phyloP scores from a whole-genome alignment of 2,113 vertebrate species.

The Falco punctatus region DNA sequence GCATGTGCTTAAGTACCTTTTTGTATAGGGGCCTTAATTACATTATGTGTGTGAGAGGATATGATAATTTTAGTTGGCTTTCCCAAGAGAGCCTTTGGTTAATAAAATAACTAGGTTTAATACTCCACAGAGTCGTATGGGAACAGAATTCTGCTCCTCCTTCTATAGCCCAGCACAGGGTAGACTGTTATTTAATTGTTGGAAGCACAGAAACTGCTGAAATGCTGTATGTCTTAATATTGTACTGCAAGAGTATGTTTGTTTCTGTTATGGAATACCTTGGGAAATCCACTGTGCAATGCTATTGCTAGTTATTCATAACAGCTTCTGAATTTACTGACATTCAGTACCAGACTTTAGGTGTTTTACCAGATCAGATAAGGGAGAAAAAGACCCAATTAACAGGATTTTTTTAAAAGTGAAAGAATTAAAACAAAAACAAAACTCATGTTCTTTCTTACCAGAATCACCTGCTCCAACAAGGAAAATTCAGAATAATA shows the following conservation, averaged over 20 bases:
- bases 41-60: conserved; percentile 59
- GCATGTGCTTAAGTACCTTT: conserved; percentile 67
- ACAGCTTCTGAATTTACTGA: neutral
- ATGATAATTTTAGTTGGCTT: conserved; percentile 59
- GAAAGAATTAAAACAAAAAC: neutral
- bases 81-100: conserved; percentile 63
- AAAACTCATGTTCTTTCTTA: neutral
- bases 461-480: neutral
- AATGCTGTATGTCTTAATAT: conserved; percentile 47
- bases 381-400: neutral
- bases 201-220: conserved; percentile 32
- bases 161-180: neutral
- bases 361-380: neutral
- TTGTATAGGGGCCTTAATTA: conserved; percentile 59
- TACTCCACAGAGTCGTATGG: neutral
- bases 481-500: neutral
- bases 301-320: neutral
- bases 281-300: conserved; percentile 33
- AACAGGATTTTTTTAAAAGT: neutral
- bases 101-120: conserved; percentile 67
- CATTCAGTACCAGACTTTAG: neutral
- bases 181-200: conserved; percentile 61
- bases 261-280: conserved; percentile 40
- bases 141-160: conserved; percentile 41
- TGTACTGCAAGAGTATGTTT: conserved; percentile 23